Percentiles rank a stretch among this genome's conserved stretches.
Evolutionary conservation across 2,797 vertebrate species (phyloP).

Genomic region (Sternarchorhynchus goeldii): DNA sequence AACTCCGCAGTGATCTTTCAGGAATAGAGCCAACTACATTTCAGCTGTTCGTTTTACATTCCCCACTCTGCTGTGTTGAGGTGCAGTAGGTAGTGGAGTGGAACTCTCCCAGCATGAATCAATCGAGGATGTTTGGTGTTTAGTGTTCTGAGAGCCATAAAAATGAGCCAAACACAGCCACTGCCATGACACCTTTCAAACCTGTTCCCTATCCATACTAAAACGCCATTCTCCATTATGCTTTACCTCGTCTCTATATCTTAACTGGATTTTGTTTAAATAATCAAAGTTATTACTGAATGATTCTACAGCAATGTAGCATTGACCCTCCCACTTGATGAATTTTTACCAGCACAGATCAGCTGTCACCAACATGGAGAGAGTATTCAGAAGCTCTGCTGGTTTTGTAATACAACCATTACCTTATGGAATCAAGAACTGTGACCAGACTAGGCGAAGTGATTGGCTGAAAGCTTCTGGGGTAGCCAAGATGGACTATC

Average conservation of each 20-base stretch:
- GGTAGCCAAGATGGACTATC: background rate
- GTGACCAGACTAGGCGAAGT: background rate
- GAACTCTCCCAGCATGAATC: background rate
- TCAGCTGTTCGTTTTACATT: background rate
- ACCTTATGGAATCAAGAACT: background rate
- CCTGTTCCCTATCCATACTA: background rate
- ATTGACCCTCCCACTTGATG: background rate
- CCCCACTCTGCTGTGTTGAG: background rate
- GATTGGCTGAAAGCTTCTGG: too few relatives aligned
- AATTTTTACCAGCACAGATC: background rate
- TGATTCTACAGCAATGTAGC: background rate
- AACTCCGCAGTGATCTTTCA: background rate
- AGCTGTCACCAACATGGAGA: background rate
- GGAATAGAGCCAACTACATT: background rate
- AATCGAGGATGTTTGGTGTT: constrained; percentile 3
- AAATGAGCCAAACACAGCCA: background rate
- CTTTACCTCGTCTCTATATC: background rate
- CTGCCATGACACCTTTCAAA: background rate
- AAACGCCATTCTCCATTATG: background rate
- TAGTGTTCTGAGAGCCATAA: constrained; percentile 3
- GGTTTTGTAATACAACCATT: too few relatives aligned
- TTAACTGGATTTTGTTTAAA: too few relatives aligned
- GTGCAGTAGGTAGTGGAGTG: background rate
- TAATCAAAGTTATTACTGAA: background rate
- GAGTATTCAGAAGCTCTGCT: too few relatives aligned